Percentiles rank a stretch among this genome's conserved stretches.
phyloP scores from a whole-genome alignment of 2,797 vertebrate genomes.

The Antrozous pallidus region DNA sequence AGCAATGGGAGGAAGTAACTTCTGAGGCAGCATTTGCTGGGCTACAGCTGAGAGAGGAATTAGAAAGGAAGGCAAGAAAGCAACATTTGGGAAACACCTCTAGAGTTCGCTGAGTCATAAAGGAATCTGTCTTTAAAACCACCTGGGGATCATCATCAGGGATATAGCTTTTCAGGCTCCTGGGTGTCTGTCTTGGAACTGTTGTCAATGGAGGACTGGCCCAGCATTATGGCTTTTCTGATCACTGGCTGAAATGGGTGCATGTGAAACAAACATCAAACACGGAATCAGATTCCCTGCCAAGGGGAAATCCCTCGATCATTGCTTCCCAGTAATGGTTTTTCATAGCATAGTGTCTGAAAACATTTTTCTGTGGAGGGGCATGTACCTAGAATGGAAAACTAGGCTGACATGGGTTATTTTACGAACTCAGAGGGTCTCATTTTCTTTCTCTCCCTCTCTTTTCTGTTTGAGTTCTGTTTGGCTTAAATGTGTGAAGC shows the following conservation, averaged over 20 bases:
- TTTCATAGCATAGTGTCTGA: not conserved
- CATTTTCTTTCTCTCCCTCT: not conserved
- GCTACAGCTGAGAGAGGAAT: conserved; percentile 23
- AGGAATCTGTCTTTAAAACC: not conserved
- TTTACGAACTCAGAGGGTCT: not conserved
- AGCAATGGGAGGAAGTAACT: not conserved
- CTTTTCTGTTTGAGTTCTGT: not conserved
- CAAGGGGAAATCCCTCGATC: not conserved
- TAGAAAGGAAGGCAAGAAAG: not conserved
- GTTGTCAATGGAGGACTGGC: not conserved
- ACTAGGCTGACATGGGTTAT: not conserved
- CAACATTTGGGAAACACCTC: not conserved
- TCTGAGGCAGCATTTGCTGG: not conserved
- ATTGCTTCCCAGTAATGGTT: not conserved
- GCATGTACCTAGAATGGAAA: not conserved
- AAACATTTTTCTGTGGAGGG: not conserved
- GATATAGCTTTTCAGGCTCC: not conserved
- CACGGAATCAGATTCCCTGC: not conserved
- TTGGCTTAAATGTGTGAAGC: not conserved
- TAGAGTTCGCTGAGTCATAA: not conserved
- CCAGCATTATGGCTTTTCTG: not conserved
- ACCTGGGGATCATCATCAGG: not conserved
- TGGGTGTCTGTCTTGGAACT: not conserved
- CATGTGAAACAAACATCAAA: not conserved
- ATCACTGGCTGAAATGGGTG: not conserved